phyloP scores from a whole-genome alignment of 2,113 vertebrate genomes.

The Rhinoderma darwinii region DNA sequence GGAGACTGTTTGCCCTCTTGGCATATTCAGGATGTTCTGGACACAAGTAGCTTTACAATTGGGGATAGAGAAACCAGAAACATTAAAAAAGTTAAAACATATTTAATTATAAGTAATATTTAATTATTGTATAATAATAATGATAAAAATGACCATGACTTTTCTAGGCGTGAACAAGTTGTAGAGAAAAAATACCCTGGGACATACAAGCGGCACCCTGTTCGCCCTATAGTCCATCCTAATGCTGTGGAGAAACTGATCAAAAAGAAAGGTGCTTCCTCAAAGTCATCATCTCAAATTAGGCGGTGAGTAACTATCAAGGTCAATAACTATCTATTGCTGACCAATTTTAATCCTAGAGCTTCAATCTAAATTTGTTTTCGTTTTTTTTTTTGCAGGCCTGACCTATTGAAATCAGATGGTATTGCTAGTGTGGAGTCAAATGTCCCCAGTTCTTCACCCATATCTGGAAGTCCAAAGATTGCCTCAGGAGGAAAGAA shows the following conservation, averaged over 20 bases:
- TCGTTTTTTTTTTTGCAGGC: conserved; percentile 73
- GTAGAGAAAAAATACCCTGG: conserved; percentile 98
- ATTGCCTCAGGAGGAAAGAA: conserved; percentile 87
- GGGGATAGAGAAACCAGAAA: too few species aligned
- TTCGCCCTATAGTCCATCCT: conserved; percentile 91
- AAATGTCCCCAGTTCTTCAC: conserved; percentile 78
- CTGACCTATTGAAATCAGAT: conserved; percentile 91
- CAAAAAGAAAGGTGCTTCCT: conserved; percentile 88
- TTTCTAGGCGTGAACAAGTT: conserved; percentile 89
- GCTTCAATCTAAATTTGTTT: not conserved
- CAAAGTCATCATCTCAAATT: conserved; percentile 85
- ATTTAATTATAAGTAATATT: too few species aligned
- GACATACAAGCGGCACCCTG: conserved; percentile 91
- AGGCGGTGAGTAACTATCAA: conserved; percentile 79
- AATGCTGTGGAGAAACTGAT: conserved; percentile 96
- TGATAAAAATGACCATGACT: not conserved
- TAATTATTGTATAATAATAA: not conserved
- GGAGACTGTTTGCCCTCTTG: too few species aligned
- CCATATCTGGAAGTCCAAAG: conserved; percentile 91
- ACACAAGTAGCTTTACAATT: too few species aligned
- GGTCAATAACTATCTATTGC: not conserved
- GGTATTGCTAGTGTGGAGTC: conserved; percentile 87
- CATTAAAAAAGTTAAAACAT: too few species aligned
- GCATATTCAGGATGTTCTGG: too few species aligned
- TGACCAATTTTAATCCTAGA: not conserved